These are phyloP conservation scores for Paratrypauchen microcephalus DNA, from an alignment of 2,797 vertebrate genomes.

Conservation along the genomic window DNA sequence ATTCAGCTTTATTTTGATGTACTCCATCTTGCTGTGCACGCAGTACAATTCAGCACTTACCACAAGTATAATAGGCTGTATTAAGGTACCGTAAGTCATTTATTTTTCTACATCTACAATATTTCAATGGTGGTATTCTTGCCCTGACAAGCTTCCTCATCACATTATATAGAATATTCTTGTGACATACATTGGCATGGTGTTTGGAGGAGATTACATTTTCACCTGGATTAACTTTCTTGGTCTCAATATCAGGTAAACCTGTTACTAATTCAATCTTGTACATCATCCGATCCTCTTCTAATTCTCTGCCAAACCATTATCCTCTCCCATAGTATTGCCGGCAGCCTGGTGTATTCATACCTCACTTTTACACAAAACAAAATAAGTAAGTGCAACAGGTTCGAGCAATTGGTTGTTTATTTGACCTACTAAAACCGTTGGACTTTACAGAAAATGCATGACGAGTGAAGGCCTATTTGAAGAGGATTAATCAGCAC, in stretches of 20 bases:
- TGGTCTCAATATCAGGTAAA: constrained; percentile 95
- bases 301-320: background rate
- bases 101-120: background rate
- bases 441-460: constrained; percentile 6
- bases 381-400: constrained; percentile 76
- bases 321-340: constrained; percentile 79
- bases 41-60: constrained; percentile 97
- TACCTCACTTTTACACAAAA: constrained; percentile 93
- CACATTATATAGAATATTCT: constrained; percentile 86
- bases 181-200: constrained; percentile 96
- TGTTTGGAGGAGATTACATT: constrained; percentile 97
- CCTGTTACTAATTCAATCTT: background rate
- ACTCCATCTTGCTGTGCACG: constrained; percentile 92
- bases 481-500: background rate
- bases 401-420: background rate
- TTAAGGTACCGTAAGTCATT: constrained; percentile 87
- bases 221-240: constrained; percentile 97
- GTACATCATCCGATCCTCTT: background rate
- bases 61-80: constrained; percentile 95
- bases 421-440: background rate
- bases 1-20: constrained; percentile 91
- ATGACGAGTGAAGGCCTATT: background rate
- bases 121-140: background rate
- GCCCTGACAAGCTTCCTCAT: background rate
- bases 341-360: constrained; percentile 95